These are phyloP conservation scores for Zaprionus taronus DNA, from an alignment of 1,140 invertebrate genomes.

Conservation along the genomic window DNA sequence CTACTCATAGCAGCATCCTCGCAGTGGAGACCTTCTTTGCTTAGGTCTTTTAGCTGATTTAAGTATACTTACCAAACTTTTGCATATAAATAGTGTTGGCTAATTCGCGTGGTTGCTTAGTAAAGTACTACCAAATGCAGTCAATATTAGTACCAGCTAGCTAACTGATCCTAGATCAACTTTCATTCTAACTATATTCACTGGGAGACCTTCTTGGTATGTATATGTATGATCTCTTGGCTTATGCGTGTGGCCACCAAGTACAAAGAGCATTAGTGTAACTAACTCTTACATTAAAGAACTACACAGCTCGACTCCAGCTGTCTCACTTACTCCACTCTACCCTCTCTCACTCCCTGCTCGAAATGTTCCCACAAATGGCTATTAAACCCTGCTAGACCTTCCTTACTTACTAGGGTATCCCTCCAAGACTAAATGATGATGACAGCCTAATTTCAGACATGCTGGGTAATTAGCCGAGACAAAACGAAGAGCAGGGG, in stretches of 20 bases:
- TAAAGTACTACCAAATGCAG: background rate
- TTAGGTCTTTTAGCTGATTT: no score
- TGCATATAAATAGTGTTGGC: background rate
- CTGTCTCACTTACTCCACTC: background rate
- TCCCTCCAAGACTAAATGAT: slow-evolving; percentile 41
- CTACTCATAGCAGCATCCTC: no score
- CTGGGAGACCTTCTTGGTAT: background rate
- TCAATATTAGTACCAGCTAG: background rate
- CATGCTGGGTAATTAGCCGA: slow-evolving; percentile 46
- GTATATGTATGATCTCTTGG: background rate
- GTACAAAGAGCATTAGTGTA: background rate
- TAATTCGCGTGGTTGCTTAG: background rate
- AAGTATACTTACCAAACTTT: no score
- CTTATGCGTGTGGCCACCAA: background rate
- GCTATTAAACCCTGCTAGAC: background rate
- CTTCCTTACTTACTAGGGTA: slow-evolving; percentile 9
- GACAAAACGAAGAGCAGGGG: slow-evolving; percentile 21
- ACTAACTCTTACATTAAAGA: background rate
- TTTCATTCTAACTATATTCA: background rate
- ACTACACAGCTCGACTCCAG: background rate
- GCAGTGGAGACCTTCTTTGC: no score
- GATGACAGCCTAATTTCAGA: slow-evolving; percentile 59
- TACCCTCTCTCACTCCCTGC: background rate
- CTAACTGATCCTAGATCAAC: background rate
- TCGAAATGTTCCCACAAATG: slow-evolving; percentile 4